Conservation (phyloP, 2,888 invertebrate genomes). For the Halictus quadricinctus region DNA sequence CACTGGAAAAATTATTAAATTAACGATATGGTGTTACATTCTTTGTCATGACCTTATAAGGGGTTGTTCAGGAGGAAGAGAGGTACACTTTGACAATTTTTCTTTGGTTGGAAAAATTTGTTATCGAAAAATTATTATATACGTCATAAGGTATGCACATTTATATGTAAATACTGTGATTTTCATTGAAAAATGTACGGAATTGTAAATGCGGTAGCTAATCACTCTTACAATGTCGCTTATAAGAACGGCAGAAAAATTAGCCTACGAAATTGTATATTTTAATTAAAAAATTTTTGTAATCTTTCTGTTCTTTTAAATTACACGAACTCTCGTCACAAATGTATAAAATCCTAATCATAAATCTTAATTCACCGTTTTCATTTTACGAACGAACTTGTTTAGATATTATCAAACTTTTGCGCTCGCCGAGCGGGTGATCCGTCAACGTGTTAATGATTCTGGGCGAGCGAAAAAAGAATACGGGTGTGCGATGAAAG, state of each 20-base stretch:
- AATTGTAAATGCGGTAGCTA: background rate
- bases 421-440: background rate
- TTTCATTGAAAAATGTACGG: background rate
- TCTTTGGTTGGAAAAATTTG: no score
- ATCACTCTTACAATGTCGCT: background rate
- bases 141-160: no score
- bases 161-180: background rate
- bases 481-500: constrained; percentile 14
- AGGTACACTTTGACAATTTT: no score
- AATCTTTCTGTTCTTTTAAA: background rate
- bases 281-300: background rate
- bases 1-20: background rate
- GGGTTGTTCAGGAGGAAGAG: no score
- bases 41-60: no score
- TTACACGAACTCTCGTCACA: background rate
- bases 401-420: background rate
- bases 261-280: background rate
- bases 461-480: background rate
- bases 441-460: background rate
- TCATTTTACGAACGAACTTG: background rate
- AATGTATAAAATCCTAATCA: background rate
- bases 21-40: no score
- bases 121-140: no score
- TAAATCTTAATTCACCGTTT: background rate
- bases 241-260: background rate